Evolutionary conservation across 1,140 invertebrate species (phyloP).

Genomic region (Pogonus chalceus): DNA sequence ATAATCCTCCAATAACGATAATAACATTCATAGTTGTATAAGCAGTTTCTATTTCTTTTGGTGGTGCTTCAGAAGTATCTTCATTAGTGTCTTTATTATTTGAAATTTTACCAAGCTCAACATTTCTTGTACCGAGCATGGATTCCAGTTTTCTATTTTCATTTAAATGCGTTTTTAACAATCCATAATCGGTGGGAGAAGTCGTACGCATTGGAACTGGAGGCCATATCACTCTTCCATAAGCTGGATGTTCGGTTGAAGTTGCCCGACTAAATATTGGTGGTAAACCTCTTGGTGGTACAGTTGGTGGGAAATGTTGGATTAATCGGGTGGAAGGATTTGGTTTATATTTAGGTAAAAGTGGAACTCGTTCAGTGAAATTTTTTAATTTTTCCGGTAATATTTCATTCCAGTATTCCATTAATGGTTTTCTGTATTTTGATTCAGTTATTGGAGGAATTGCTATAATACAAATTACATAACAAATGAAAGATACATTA

Average conservation of each 20-base stretch:
- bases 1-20: conserved; percentile 64
- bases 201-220: conserved; percentile 25
- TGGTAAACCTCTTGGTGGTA: conserved; percentile 31
- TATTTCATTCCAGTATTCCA: conserved; percentile 62
- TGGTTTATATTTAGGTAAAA: not conserved
- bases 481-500: not conserved
- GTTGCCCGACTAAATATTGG: conserved; percentile 12
- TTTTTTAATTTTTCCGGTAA: conserved; percentile 49
- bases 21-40: conserved; percentile 52
- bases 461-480: conserved; percentile 37
- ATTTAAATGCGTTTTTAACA: conserved; percentile 19
- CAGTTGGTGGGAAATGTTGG: not conserved
- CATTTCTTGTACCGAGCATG: conserved; percentile 10
- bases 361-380: conserved; percentile 24
- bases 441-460: conserved; percentile 53
- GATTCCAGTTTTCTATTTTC: conserved; percentile 3
- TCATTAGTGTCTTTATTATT: conserved; percentile 27
- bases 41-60: conserved; percentile 1
- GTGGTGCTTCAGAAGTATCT: conserved; percentile 36
- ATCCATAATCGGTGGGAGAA: conserved; percentile 15
- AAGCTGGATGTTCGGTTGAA: conserved; percentile 10
- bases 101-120: not conserved
- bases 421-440: conserved; percentile 52
- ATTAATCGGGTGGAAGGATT: conserved; percentile 8
- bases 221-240: conserved; percentile 13